phyloP scores from a whole-genome alignment of 2,888 invertebrate species.

The Silvanus unidentatus region DNA sequence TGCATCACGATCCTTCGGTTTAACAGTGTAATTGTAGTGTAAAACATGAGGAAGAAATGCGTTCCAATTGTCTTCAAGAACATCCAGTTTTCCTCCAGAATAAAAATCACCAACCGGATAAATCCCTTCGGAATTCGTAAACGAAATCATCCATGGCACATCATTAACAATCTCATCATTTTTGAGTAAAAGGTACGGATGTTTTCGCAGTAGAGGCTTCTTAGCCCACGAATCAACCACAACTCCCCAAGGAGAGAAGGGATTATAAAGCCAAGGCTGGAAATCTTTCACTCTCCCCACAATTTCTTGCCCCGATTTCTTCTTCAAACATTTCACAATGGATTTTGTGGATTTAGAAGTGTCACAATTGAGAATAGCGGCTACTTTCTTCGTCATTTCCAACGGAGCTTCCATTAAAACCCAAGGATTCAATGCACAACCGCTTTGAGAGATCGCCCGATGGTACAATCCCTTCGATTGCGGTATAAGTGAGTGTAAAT shows the following conservation, averaged over 20 bases:
- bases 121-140: constrained; percentile 66
- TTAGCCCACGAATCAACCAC: constrained; percentile 56
- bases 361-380: constrained; percentile 59
- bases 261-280: constrained; percentile 58
- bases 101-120: constrained; percentile 50
- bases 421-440: constrained; percentile 58
- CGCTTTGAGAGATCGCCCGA: constrained; percentile 65
- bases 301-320: constrained; percentile 52
- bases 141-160: constrained; percentile 64
- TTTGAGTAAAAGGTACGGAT: constrained; percentile 58
- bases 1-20: constrained; percentile 18
- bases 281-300: too few relatives aligned
- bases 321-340: constrained; percentile 57
- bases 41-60: constrained; percentile 40
- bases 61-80: constrained; percentile 30
- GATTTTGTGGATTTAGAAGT: constrained; percentile 45
- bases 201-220: constrained; percentile 59
- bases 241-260: constrained; percentile 69
- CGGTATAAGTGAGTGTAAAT: constrained; percentile 64
- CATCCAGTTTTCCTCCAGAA: neutral
- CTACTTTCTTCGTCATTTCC: constrained; percentile 58
- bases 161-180: constrained; percentile 49
- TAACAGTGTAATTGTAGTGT: constrained; percentile 42
- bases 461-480: constrained; percentile 54
- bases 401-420: constrained; percentile 52